A percentile compares a stretch with the other conserved stretches of the same genome.
phyloP scores from a whole-genome alignment of 2,797 vertebrate species.

The Darevskia mixta region DNA sequence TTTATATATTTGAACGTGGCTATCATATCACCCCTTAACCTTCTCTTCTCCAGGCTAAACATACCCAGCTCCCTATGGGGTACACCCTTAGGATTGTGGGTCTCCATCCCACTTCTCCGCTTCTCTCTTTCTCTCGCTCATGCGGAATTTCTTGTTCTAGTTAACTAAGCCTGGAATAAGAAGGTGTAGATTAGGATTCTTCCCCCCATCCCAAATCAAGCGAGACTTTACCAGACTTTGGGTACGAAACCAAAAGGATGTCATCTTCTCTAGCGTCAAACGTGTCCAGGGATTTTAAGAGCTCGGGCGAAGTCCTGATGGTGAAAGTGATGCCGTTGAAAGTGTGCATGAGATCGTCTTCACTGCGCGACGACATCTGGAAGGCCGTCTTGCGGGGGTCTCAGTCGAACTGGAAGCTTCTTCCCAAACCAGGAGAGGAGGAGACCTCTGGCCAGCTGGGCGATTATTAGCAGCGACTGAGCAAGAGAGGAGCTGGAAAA shows the following conservation, averaged over 20 bases:
- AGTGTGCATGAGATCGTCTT: slow-evolving; percentile 68
- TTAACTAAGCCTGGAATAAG: slow-evolving; percentile 13
- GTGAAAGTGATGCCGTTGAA: slow-evolving; percentile 79
- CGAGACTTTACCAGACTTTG: slow-evolving; percentile 78
- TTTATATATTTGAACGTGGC: too few species aligned
- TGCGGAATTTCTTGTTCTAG: neutral
- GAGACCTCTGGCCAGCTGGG: slow-evolving; percentile 49
- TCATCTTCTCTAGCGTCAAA: slow-evolving; percentile 81
- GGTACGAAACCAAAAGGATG: slow-evolving; percentile 81
- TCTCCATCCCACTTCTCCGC: too few species aligned
- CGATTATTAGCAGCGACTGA: slow-evolving; percentile 18
- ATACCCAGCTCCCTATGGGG: too few species aligned
- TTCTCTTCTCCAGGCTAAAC: too few species aligned
- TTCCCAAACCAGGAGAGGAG: slow-evolving; percentile 14
- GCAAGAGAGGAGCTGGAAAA: slow-evolving; percentile 18
- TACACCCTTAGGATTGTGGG: neutral
- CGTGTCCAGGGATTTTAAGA: slow-evolving; percentile 73
- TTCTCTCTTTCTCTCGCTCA: neutral
- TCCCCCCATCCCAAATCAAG: neutral
- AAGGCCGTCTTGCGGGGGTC: slow-evolving; percentile 30
- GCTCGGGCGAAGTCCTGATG: slow-evolving; percentile 73
- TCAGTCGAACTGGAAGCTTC: slow-evolving; percentile 51
- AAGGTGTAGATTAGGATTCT: slow-evolving; percentile 1
- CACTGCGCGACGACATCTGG: slow-evolving; percentile 66
- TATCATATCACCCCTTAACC: too few species aligned